These are phyloP conservation scores for Rhabdophis nuchalis DNA, from an alignment of 2,797 vertebrate genomes.

Conservation along the genomic window DNA sequence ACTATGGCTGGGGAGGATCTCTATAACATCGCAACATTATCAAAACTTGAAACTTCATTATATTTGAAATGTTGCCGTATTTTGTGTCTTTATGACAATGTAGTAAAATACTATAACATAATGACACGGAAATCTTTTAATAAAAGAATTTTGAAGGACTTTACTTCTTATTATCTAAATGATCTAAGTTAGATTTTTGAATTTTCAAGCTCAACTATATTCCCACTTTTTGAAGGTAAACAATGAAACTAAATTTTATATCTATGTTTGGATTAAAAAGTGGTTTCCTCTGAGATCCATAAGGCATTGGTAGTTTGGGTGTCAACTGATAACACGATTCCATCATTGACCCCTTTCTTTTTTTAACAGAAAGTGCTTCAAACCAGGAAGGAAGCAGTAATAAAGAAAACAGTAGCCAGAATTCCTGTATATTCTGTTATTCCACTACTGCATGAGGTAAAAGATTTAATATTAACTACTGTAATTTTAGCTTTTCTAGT, in stretches of 20 bases:
- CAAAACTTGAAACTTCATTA: background rate
- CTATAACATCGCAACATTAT: background rate
- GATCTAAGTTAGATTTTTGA: background rate
- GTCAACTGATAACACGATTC: background rate
- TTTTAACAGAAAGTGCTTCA: slow-evolving; percentile 89
- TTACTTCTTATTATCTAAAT: background rate
- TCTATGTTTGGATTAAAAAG: background rate
- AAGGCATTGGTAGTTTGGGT: background rate
- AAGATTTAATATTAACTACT: background rate
- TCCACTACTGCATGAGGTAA: slow-evolving; percentile 90
- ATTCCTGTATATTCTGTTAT: slow-evolving; percentile 89
- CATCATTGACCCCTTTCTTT: background rate
- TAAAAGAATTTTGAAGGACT: background rate
- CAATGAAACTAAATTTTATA: background rate
- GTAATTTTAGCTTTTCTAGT: background rate
- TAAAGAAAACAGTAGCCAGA: slow-evolving; percentile 90
- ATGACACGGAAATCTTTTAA: background rate
- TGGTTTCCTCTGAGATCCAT: background rate
- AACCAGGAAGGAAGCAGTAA: slow-evolving; percentile 82
- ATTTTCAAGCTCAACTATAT: background rate
- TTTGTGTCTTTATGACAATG: background rate
- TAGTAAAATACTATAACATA: background rate
- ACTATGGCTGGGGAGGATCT: background rate
- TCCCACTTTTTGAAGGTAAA: background rate
- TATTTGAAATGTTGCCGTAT: background rate